phyloP scores from a whole-genome alignment of 2,113 vertebrate genomes.

The Penelope pileata region DNA sequence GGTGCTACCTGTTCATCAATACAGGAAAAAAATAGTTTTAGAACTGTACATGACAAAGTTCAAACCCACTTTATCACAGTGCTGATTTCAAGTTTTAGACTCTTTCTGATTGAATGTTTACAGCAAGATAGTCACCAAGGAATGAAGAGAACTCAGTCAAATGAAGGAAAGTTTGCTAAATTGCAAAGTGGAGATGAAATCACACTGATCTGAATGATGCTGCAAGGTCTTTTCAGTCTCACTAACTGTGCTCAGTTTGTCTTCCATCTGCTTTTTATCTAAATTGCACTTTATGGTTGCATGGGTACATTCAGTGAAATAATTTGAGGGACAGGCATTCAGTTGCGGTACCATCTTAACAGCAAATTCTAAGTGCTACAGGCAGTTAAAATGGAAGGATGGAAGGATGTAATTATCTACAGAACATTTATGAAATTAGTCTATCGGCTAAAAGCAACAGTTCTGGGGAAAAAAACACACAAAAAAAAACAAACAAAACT shows the following conservation, averaged over 20 bases:
- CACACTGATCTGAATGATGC: accelerated
- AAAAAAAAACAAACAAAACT: background rate
- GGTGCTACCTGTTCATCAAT: background rate
- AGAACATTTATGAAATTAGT: background rate
- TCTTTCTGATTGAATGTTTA: background rate
- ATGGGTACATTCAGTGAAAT: background rate
- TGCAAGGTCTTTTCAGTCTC: background rate
- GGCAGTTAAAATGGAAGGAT: background rate
- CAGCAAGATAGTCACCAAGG: background rate
- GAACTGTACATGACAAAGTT: background rate
- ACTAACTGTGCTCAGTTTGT: too few relatives aligned
- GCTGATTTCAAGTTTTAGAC: background rate
- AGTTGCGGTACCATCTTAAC: background rate
- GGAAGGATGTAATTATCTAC: background rate
- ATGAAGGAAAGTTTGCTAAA: background rate
- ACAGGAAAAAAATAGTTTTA: background rate
- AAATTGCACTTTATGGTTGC: background rate
- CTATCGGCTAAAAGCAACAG: background rate
- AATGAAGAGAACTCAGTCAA: background rate
- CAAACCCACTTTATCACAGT: background rate
- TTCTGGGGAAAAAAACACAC: background rate
- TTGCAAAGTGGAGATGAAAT: background rate
- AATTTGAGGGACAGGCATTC: background rate
- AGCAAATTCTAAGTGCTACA: background rate
- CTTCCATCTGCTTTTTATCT: background rate